Conservation (phyloP, 2,797 vertebrate species). For the Rhinichthys osculus region DNA sequence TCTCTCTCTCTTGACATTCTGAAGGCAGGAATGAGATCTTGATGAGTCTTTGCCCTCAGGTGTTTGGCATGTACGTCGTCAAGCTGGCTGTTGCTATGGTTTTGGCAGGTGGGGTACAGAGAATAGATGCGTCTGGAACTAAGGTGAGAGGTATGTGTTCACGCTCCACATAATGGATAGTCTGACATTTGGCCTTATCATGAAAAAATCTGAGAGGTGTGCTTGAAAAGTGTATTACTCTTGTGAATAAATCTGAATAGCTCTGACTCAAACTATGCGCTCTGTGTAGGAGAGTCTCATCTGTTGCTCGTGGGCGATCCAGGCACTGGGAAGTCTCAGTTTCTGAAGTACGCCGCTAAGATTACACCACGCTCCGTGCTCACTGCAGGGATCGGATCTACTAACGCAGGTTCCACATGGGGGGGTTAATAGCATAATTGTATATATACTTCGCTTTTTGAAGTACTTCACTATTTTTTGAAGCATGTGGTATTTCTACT, state of each 20-base stretch:
- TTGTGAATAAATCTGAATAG: neutral
- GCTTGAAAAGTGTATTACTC: neutral
- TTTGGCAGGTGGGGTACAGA: slow-evolving; percentile 94
- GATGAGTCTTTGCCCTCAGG: slow-evolving; percentile 93
- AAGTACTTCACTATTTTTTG: neutral
- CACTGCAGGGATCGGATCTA: slow-evolving; percentile 95
- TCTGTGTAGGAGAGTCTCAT: slow-evolving; percentile 89
- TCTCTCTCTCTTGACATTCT: slow-evolving; percentile 40
- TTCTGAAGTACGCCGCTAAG: slow-evolving; percentile 95
- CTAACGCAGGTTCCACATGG: slow-evolving; percentile 86
- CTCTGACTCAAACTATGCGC: neutral
- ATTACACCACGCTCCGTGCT: slow-evolving; percentile 92
- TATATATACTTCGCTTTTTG: neutral
- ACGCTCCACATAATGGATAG: neutral
- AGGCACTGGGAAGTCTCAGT: slow-evolving; percentile 96
- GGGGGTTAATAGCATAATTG: neutral
- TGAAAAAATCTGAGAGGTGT: neutral
- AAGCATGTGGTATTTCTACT: neutral
- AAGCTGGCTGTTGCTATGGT: slow-evolving; percentile 96
- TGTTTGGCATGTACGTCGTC: slow-evolving; percentile 94
- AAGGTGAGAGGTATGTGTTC: slow-evolving; percentile 87
- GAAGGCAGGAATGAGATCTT: slow-evolving; percentile 93
- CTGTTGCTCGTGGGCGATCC: slow-evolving; percentile 95
- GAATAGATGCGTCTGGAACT: slow-evolving; percentile 88
- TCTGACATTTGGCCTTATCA: neutral